These are phyloP conservation scores for Papilio aristodemus DNA, from an alignment of 1,140 invertebrate species.

Conservation along the genomic window DNA sequence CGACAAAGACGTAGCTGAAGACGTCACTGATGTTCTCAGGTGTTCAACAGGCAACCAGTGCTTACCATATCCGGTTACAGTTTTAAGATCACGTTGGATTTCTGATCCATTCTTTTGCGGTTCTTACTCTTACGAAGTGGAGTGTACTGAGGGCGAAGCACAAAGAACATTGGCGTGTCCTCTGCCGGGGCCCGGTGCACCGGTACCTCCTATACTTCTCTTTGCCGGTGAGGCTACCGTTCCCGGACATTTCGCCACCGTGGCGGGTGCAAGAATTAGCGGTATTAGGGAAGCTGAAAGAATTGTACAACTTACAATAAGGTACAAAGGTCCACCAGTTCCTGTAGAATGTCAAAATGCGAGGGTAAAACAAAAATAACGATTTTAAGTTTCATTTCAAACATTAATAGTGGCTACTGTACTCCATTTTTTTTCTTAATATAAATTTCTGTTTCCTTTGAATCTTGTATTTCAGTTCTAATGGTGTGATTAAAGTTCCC, in stretches of 20 bases:
- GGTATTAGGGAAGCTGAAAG: slow-evolving; percentile 86
- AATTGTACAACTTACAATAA: slow-evolving; percentile 83
- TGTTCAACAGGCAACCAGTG: slow-evolving; percentile 82
- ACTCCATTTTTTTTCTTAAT: no score
- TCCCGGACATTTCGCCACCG: slow-evolving; percentile 81
- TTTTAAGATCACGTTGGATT: slow-evolving; percentile 84
- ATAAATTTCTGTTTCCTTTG: slow-evolving; percentile 42
- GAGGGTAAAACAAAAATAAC: slow-evolving; percentile 33
- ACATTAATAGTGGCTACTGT: no score
- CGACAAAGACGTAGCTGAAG: slow-evolving; percentile 83
- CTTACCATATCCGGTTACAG: slow-evolving; percentile 82
- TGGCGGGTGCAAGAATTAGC: slow-evolving; percentile 85
- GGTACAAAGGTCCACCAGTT: slow-evolving; percentile 80
- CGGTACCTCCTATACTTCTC: slow-evolving; percentile 80
- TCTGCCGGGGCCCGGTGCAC: slow-evolving; percentile 81
- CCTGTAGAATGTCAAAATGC: slow-evolving; percentile 35
- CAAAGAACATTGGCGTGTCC: slow-evolving; percentile 83
- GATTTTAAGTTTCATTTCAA: background rate
- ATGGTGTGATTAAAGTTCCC: slow-evolving; percentile 43
- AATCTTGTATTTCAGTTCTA: slow-evolving; percentile 47
- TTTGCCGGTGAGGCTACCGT: slow-evolving; percentile 92
- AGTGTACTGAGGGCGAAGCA: slow-evolving; percentile 77
- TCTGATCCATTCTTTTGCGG: slow-evolving; percentile 84
- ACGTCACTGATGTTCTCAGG: slow-evolving; percentile 82
- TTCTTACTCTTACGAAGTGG: slow-evolving; percentile 83